These are phyloP conservation scores for Danio albolineatus DNA, from an alignment of 2,797 vertebrate genomes.

Conservation along the genomic window DNA sequence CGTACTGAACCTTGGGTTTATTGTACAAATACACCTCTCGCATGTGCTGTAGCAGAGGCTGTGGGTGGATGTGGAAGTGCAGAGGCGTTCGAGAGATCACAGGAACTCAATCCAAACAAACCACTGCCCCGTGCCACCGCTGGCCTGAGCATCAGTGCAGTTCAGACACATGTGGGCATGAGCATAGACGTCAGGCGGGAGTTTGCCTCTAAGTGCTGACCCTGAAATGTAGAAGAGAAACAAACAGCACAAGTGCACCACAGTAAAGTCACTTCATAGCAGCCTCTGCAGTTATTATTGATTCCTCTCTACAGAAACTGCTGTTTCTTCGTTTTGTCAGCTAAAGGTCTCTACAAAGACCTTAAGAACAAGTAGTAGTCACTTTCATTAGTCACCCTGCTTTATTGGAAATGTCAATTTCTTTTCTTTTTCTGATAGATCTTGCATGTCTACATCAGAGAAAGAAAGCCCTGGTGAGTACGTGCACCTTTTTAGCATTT, in stretches of 20 bases:
- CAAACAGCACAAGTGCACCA: conserved; percentile 19
- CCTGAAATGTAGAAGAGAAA: conserved; percentile 29
- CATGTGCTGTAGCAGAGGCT: not conserved
- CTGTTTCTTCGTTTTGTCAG: conserved; percentile 25
- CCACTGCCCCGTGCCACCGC: conserved; percentile 5
- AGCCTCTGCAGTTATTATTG: conserved; percentile 31
- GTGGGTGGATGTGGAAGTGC: not conserved
- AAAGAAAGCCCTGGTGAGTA: conserved; percentile 82
- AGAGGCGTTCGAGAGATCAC: conserved; percentile 9
- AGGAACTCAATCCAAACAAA: conserved; percentile 28
- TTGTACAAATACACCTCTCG: too few species aligned
- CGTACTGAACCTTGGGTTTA: too few species aligned
- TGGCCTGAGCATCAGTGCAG: not conserved
- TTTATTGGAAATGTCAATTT: conserved; percentile 50
- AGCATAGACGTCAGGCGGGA: conserved; percentile 20
- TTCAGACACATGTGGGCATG: conserved; percentile 20
- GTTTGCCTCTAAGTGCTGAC: conserved; percentile 30
- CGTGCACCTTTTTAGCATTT: conserved; percentile 10
- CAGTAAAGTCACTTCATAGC: conserved; percentile 36
- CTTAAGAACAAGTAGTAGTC: conserved; percentile 25
- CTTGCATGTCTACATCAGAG: conserved; percentile 78
- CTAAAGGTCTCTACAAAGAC: conserved; percentile 29
- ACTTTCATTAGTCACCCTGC: conserved; percentile 42
- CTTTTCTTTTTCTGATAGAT: conserved; percentile 75
- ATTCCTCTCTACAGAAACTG: conserved; percentile 27